Percentiles rank a stretch among this genome's conserved stretches.
Conservation (phyloP, 2,113 vertebrate species). For the Phasianus colchicus region DNA sequence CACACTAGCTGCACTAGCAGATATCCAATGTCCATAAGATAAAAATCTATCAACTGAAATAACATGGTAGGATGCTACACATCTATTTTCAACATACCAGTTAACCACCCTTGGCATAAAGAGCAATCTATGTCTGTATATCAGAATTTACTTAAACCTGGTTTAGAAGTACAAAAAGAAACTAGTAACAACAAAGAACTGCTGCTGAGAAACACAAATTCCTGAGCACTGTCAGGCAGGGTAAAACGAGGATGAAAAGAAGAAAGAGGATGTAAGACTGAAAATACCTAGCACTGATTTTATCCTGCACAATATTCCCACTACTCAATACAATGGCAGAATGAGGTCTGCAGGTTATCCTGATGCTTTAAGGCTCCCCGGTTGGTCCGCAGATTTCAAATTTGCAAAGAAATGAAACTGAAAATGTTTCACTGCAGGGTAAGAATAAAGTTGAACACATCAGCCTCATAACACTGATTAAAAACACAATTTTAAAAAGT, state of each 20-base stretch:
- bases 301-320: not conserved
- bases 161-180: not conserved
- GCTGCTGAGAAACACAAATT: not conserved
- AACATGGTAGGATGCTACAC: not conserved
- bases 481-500: slow-evolving; percentile 5
- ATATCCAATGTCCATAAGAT: not conserved
- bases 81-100: not conserved
- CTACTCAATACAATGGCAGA: not conserved
- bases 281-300: slow-evolving; percentile 7
- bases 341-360: not conserved
- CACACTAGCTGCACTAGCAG: not conserved
- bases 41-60: not conserved
- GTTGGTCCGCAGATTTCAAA: not conserved
- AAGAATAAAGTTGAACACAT: not conserved
- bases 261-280: not conserved
- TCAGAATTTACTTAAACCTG: not conserved
- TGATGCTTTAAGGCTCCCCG: not conserved
- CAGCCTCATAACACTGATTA: not conserved
- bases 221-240: not conserved
- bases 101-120: not conserved
- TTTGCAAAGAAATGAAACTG: not conserved
- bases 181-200: not conserved
- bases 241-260: not conserved
- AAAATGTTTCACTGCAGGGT: not conserved
- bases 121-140: not conserved